Evolutionary conservation across 2,797 vertebrate genomes (phyloP).

Genomic region (Streptopelia turtur): DNA sequence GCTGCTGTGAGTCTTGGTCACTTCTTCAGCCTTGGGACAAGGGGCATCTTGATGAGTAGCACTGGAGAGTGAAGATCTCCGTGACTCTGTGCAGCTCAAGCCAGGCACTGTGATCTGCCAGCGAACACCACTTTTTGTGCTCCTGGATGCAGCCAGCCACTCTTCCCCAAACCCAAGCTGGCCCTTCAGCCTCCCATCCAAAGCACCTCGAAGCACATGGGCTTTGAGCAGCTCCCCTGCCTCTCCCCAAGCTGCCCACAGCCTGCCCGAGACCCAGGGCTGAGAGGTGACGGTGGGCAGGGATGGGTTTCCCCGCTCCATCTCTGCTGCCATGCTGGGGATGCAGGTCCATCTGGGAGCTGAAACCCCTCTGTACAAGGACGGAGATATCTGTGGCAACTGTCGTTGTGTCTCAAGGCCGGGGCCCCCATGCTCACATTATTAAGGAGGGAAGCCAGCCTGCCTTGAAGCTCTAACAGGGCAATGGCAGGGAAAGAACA

Average conservation of each 20-base stretch:
- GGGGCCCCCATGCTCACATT: fast-evolving
- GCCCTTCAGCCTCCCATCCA: neutral
- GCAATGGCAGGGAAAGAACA: neutral
- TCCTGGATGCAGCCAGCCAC: neutral
- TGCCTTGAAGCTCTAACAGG: neutral
- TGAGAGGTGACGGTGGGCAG: neutral
- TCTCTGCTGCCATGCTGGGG: neutral
- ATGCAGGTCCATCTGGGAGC: neutral
- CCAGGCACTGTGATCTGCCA: neutral
- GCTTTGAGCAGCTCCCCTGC: neutral
- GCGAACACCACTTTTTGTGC: no score
- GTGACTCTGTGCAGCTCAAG: neutral
- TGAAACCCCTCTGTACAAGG: neutral
- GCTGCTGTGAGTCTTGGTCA: fast-evolving
- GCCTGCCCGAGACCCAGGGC: neutral
- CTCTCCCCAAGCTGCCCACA: fast-evolving
- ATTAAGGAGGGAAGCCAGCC: neutral
- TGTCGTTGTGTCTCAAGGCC: fast-evolving
- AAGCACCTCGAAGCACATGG: fast-evolving
- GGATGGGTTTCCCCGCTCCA: neutral
- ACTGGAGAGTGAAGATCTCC: neutral
- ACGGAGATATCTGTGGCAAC: neutral
- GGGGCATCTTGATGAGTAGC: neutral
- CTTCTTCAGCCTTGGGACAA: neutral
- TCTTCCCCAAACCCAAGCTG: neutral